Evolutionary conservation across 1,140 invertebrate species (phyloP).

Genomic region (Neodiprion pinetum): DNA sequence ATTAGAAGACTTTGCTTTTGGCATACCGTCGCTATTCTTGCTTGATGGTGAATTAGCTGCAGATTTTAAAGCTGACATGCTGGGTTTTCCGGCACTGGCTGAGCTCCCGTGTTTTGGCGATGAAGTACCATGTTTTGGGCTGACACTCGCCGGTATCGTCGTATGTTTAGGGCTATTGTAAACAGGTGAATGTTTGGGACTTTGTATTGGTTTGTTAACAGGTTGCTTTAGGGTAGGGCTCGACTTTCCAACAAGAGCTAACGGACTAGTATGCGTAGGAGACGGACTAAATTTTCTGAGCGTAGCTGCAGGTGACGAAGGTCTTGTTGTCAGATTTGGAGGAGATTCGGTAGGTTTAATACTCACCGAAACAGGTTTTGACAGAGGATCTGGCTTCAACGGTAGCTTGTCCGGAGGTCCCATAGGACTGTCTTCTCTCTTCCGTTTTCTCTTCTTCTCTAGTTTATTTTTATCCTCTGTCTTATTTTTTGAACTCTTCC

Average conservation of each 20-base stretch:
- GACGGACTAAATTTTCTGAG: constrained; percentile 73
- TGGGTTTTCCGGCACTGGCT: constrained; percentile 82
- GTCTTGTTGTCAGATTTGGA: constrained; percentile 62
- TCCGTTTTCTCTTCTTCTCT: constrained; percentile 81
- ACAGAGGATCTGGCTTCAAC: constrained; percentile 71
- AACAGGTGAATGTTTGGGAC: constrained; percentile 78
- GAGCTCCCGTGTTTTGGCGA: constrained; percentile 77
- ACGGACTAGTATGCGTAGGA: constrained; percentile 69
- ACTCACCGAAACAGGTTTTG: constrained; percentile 76
- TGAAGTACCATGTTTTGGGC: constrained; percentile 72
- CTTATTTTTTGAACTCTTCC: constrained; percentile 69
- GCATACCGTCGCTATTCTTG: constrained; percentile 58
- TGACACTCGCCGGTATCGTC: constrained; percentile 66
- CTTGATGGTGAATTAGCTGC: constrained; percentile 71
- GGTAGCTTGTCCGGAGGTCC: constrained; percentile 84
- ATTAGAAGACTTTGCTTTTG: constrained; percentile 50
- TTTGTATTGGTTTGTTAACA: constrained; percentile 68
- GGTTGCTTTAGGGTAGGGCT: constrained; percentile 67
- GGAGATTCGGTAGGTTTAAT: constrained; percentile 76
- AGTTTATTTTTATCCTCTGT: constrained; percentile 68
- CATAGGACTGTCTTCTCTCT: constrained; percentile 80
- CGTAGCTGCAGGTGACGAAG: constrained; percentile 70
- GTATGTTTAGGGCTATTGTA: constrained; percentile 78
- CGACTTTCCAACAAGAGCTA: constrained; percentile 65
- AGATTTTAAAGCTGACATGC: constrained; percentile 86